Percentiles rank a stretch among this genome's conserved stretches.
These are phyloP conservation scores for Amblyteles armatorius DNA, from an alignment of 2,888 invertebrate species.

Conservation along the genomic window DNA sequence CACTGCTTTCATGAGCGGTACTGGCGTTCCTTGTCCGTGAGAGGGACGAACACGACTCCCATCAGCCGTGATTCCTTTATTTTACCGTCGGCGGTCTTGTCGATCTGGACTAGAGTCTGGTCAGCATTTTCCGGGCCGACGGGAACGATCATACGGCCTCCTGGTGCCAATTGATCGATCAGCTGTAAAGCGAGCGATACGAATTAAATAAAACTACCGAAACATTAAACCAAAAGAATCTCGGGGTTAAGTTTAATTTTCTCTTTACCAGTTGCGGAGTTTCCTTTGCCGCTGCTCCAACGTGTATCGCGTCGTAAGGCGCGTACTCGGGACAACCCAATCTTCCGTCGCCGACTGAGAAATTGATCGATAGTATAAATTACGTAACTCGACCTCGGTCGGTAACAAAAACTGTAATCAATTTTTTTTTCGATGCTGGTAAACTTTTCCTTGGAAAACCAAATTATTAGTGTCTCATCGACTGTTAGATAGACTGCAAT, in stretches of 20 bases:
- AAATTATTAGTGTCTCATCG: no score
- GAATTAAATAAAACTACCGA: neutral
- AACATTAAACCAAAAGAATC: neutral
- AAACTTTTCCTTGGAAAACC: neutral
- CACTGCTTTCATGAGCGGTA: conserved; percentile 86
- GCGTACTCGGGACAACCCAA: conserved; percentile 90
- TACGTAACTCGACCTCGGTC: no score
- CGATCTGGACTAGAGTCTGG: conserved; percentile 95
- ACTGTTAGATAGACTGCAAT: no score
- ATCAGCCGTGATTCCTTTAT: conserved; percentile 92
- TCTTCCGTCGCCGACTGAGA: conserved; percentile 94
- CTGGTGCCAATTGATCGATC: conserved; percentile 94
- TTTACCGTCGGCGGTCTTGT: conserved; percentile 93
- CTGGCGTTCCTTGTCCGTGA: conserved; percentile 94
- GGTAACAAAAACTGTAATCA: neutral
- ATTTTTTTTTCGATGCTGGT: neutral
- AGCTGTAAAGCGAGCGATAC: conserved; percentile 83
- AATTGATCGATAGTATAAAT: conserved; percentile 13
- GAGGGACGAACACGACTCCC: conserved; percentile 98
- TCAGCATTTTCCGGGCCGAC: conserved; percentile 94
- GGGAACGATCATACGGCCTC: conserved; percentile 96
- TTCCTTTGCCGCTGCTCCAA: conserved; percentile 94
- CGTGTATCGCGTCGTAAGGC: conserved; percentile 97
- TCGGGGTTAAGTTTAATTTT: neutral
- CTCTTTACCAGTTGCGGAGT: conserved; percentile 90